Conservation (phyloP, 2,113 vertebrate species). For the Spea multiplicata region DNA sequence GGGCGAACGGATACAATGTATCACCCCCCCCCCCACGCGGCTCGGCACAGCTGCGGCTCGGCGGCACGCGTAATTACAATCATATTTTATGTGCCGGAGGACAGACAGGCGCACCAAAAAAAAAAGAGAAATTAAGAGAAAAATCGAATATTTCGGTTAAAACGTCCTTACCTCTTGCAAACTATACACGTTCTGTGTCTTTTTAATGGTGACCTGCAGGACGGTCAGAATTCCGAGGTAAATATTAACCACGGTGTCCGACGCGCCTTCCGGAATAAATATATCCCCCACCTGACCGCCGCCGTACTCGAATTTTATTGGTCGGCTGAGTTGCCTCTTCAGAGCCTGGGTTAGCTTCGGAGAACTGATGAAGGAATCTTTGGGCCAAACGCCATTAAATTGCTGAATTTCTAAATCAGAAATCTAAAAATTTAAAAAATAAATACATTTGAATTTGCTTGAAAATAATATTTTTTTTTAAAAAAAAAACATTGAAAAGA, state of each 20-base stretch:
- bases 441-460: too few species aligned
- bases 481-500: too few species aligned
- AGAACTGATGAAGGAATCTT: constrained; percentile 48
- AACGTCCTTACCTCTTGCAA: constrained; percentile 61
- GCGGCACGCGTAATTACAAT: background rate
- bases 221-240: constrained; percentile 56
- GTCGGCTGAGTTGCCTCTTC: constrained; percentile 50
- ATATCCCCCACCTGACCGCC: constrained; percentile 55
- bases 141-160: too few species aligned
- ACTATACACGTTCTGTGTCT: constrained; percentile 55
- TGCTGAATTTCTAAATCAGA: constrained; percentile 52
- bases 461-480: too few species aligned
- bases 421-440: constrained; percentile 46
- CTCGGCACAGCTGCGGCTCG: background rate
- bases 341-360: constrained; percentile 54
- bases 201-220: constrained; percentile 57
- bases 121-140: too few species aligned
- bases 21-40: background rate
- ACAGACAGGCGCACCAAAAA: background rate
- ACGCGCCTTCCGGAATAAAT: constrained; percentile 49
- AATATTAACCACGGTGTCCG: constrained; percentile 55
- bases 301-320: constrained; percentile 59
- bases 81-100: background rate
- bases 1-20: background rate
- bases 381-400: constrained; percentile 60